A percentile compares a stretch with the other conserved stretches of the same genome.
phyloP scores from a whole-genome alignment of 2,888 invertebrate species.

The Resseliella maxima region DNA sequence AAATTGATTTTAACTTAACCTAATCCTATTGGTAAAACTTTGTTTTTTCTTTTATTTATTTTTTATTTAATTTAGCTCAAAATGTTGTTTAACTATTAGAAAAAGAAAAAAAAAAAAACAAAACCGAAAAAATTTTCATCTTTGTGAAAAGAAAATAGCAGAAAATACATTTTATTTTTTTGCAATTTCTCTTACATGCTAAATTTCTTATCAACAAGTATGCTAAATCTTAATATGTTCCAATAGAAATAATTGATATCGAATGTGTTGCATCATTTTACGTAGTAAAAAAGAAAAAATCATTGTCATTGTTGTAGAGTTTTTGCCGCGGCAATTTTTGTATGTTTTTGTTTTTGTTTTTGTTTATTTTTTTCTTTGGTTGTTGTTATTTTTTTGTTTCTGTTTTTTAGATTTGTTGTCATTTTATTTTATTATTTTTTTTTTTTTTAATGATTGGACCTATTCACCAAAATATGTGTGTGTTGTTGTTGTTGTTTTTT shows the following conservation, averaged over 20 bases:
- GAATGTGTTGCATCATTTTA: constrained; percentile 21
- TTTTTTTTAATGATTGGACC: constrained; percentile 23
- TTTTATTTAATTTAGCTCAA: constrained; percentile 39
- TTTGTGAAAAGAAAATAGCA: constrained; percentile 20
- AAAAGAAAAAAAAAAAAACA: background rate
- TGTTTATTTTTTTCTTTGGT: too few species aligned
- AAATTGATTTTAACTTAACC: background rate
- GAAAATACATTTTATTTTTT: constrained; percentile 3
- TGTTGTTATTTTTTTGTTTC: background rate
- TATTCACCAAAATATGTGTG: background rate
- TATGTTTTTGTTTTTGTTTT: too few species aligned
- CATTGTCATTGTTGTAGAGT: constrained; percentile 47
- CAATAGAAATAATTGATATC: constrained; percentile 48
- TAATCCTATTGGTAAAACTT: background rate
- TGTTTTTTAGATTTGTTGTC: background rate
- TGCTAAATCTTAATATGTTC: constrained; percentile 41
- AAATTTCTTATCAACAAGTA: constrained; percentile 19
- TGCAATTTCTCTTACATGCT: constrained; percentile 3
- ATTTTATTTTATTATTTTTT: constrained; percentile 20
- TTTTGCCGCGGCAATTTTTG: constrained; percentile 53
- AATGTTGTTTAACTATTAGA: background rate
- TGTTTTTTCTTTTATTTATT: background rate
- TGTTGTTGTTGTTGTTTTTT: background rate
- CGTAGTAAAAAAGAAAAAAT: constrained; percentile 27
- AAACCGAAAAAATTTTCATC: too few species aligned